Percentiles rank a stretch among this genome's conserved stretches.
Evolutionary conservation across 2,888 invertebrate species (phyloP).

Genomic region (Tenthredo amoena): DNA sequence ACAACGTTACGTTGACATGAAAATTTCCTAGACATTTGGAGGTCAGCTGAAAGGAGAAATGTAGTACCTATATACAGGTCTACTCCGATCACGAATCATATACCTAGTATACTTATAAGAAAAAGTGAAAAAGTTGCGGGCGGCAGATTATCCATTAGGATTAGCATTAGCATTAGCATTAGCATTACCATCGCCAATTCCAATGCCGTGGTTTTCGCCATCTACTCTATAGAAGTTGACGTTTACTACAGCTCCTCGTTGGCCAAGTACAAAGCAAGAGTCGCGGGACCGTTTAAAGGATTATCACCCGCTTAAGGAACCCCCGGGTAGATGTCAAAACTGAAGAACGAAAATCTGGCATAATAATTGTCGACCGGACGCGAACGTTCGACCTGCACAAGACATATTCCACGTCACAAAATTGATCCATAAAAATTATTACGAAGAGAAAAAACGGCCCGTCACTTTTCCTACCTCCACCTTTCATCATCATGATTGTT

Average conservation of each 20-base stretch:
- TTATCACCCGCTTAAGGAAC: constrained; percentile 66
- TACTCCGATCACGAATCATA: background rate
- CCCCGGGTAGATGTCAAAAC: constrained; percentile 28
- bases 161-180: constrained; percentile 39
- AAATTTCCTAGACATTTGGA: background rate
- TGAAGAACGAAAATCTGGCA: constrained; percentile 3
- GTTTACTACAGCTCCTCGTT: background rate
- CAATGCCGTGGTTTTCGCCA: background rate
- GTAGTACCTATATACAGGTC: no score
- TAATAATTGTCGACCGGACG: background rate
- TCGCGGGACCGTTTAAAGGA: constrained; percentile 71
- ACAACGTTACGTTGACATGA: background rate
- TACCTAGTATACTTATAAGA: background rate
- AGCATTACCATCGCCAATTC: constrained; percentile 8
- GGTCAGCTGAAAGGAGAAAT: background rate
- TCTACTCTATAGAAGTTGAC: constrained; percentile 7
- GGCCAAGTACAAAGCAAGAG: background rate
- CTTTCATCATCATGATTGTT: background rate
- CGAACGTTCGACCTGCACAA: background rate
- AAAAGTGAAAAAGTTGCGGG: constrained; percentile 6
- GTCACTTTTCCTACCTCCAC: no score
- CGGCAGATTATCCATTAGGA: constrained; percentile 40
- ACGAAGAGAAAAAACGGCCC: no score
- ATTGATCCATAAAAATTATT: no score
- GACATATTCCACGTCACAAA: no score